Conservation (phyloP, 2,797 vertebrate species). For the Gouania willdenowi region DNA sequence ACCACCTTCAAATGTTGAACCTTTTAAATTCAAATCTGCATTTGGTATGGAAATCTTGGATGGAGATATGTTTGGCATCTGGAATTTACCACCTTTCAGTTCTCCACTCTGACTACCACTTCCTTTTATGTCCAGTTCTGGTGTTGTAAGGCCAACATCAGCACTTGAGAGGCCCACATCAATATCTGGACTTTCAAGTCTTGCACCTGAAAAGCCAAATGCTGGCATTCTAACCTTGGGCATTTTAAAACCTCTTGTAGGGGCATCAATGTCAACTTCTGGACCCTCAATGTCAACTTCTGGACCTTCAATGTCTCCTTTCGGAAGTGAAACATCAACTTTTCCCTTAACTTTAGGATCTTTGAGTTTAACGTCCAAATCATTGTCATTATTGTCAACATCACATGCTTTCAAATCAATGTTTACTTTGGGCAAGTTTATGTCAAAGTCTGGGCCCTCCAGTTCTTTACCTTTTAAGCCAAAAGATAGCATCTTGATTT, state of each 20-base stretch:
- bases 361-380: constrained; percentile 23
- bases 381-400: constrained; percentile 3
- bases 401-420: no score
- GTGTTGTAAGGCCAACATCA: no score
- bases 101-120: no score
- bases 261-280: not conserved
- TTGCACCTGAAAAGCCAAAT: not conserved
- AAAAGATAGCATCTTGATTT: constrained; percentile 4
- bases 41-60: constrained; percentile 69
- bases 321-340: not conserved
- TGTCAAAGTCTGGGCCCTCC: not conserved
- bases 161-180: not conserved
- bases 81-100: no score
- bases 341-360: constrained; percentile 21
- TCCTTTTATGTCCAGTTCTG: no score
- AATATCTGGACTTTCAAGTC: not conserved
- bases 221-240: constrained; percentile 67
- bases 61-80: no score
- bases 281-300: not conserved
- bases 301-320: constrained; percentile 11
- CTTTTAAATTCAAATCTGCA: not conserved
- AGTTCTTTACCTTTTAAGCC: constrained; percentile 6
- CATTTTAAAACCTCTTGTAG: constrained; percentile 61
- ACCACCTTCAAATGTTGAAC: not conserved
- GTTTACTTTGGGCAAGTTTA: constrained; percentile 10